Conservation (phyloP, 2,888 invertebrate genomes). For the Cerastis rubricosa region DNA sequence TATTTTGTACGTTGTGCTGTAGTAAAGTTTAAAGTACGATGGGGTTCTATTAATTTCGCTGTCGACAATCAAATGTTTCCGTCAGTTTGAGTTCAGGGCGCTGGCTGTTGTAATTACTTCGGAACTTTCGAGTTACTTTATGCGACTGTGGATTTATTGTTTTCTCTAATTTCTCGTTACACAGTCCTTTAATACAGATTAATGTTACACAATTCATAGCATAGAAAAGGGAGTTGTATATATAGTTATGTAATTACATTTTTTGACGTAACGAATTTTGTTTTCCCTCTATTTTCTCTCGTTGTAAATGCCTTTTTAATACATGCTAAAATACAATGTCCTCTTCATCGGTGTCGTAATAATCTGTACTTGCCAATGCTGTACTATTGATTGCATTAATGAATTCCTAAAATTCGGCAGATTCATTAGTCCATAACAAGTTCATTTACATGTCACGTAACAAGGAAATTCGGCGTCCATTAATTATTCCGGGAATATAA, state of each 20-base stretch:
- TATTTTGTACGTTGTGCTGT: conserved; percentile 17
- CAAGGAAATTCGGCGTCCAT: conserved; percentile 4
- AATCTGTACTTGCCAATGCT: neutral
- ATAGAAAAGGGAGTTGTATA: neutral
- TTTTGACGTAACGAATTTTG: neutral
- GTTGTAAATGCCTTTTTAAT: neutral
- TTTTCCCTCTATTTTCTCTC: neutral
- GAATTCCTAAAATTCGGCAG: neutral
- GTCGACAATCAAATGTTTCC: conserved; percentile 54
- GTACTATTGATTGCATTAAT: neutral
- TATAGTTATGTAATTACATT: neutral
- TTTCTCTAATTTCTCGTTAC: conserved; percentile 54
- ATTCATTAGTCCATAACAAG: conserved; percentile 28
- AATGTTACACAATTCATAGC: conserved; percentile 16
- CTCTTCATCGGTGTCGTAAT: neutral
- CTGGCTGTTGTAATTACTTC: conserved; percentile 67
- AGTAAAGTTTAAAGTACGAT: conserved; percentile 46
- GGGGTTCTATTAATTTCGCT: conserved; percentile 52
- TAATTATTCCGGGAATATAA: conserved; percentile 35
- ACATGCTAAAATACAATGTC: neutral
- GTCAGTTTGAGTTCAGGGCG: conserved; percentile 51
- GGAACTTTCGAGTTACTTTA: conserved; percentile 48
- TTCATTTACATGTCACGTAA: conserved; percentile 32
- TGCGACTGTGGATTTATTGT: conserved; percentile 53
- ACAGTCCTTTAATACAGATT: conserved; percentile 10